Evolutionary conservation across 2,113 vertebrate species (phyloP), one percentile per base, ranked within the genome.

Genomic region (Chlorodrepanis virens): DNA sequence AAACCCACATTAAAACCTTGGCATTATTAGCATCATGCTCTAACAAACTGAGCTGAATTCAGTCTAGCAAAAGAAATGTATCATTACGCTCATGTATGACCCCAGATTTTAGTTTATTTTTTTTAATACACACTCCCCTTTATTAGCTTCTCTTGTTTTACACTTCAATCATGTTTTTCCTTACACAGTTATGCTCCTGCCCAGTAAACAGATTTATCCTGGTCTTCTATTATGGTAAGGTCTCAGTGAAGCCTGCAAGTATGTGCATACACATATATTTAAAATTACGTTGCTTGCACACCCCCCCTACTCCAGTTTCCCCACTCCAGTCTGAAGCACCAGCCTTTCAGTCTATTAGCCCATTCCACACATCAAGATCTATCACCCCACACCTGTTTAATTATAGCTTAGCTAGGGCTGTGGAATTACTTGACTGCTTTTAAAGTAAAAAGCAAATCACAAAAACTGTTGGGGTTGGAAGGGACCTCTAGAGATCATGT

Each of bases 201-300:
- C 12, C 33, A 64, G 35, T 22, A 37, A 65, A n/a, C 1, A 42
- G 21, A 57, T 40, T 64, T 28, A 75, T 45, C 7, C 25, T 31
- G 4, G 6, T 39, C 28, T 83, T 82, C 59, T 12, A 21, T 63
- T 11, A 45, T 1, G 2, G 8, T 19, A 72, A 35, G 6, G 5
- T 13, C 19, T n/a, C 22, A 49, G 7, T 35, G 24, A 87, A 67
- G n/a, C 21, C 37, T 33, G 33, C 2, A 31, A 28, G 52, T 45
- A 47, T 1, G 0, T 10, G 8, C 21, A 47, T 15, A 42, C 3
- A 18, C 7, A 14, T 7, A 25, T 14, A 60, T 22, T 59, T 12
- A 80, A 15, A 53, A 44, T 17, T 12, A 14, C 0, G 2, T 7
- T 42, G 28, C 11, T 47, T 42, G 8, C 12, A 31, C 14, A 68